Base-by-base conservation (phyloP, 30 jellyfish, hydroid and myxozoan species). In the Cassiopea andromeda region DNA sequence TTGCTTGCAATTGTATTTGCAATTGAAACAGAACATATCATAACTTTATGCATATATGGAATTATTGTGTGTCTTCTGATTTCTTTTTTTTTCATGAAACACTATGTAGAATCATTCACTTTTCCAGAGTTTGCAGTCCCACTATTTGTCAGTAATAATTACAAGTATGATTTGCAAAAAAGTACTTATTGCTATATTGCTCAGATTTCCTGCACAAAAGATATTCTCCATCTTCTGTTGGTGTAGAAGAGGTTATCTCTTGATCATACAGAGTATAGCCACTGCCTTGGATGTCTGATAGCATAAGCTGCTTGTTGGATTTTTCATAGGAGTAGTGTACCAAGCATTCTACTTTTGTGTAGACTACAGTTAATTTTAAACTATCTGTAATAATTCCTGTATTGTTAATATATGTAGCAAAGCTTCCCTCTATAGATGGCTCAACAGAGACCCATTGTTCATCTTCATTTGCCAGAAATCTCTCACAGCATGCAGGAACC, bases 161-260 rank as follows among this genome's bases (percentile, higher is more conserved):
- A 58, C 92, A 84, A 10, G 46, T 67, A 72, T 66, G 91, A 60
- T 83, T 83, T 83, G 83, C 64, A 17, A 48, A 27, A 57, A 84
- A 69, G 85, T 84, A 48, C 61, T 58, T 47, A 84, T 71, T 54
- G 92, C 92, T 10, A 57, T 44, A 45, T 43, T 49, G 44, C 66
- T 71, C 48, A 84, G 85, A 74, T 84, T 84, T 46, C 92, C 85
- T 44, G 92, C 85, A 84, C 92, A 84, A 58, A 84, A 84, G 85
- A 38, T n/a, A 27, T 48, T 84, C 92, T 84, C 85, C 85, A 48
- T 46, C 92, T 46, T 84, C 78, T 72, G 76, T 72, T 54, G 92
- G 92, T 48, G 85, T 27, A 84, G 85, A 48, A 67, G 92, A 48
- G 64, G 92, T 85, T n/a, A 84, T 84, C 69, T 84, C 85, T 54